These are phyloP conservation scores for Brachionichthys hirsutus DNA, from an alignment of 2,113 vertebrate genomes.

Conservation along the genomic window DNA sequence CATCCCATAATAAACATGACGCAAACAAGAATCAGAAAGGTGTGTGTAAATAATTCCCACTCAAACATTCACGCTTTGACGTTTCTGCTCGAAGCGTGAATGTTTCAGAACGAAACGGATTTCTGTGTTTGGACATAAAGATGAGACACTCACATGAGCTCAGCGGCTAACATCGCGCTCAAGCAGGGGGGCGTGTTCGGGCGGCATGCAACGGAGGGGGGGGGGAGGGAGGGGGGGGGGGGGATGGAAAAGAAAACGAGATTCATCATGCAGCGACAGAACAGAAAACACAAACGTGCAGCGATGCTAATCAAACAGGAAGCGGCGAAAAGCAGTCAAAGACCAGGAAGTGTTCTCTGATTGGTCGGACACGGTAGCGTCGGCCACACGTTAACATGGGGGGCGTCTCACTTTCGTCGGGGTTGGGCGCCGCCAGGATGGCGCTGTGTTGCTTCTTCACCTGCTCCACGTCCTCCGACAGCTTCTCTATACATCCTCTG, in stretches of 20 bases:
- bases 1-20: too few relatives aligned
- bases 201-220: slow-evolving; percentile 25
- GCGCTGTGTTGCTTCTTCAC: slow-evolving; percentile 95
- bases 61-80: too few relatives aligned
- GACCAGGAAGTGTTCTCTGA: too few relatives aligned
- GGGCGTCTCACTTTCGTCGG: slow-evolving; percentile 84
- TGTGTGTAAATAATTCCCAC: too few relatives aligned
- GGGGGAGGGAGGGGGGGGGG: background rate
- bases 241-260: slow-evolving; percentile 2
- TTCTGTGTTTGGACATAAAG: background rate
- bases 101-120: background rate
- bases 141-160: slow-evolving; percentile 31
- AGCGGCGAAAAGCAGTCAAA: background rate
- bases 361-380: too few relatives aligned
- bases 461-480: slow-evolving; percentile 92
- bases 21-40: too few relatives aligned
- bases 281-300: background rate
- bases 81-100: too few relatives aligned
- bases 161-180: slow-evolving; percentile 7
- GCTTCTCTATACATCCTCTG: slow-evolving; percentile 90
- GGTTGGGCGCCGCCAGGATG: slow-evolving; percentile 91
- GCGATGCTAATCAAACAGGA: background rate
- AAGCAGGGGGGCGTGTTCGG: background rate
- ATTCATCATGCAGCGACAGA: slow-evolving; percentile 33
- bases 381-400: too few relatives aligned